A percentile compares a stretch with the other conserved stretches of the same genome.
Evolutionary conservation across 2,888 invertebrate genomes (phyloP).

Genomic region (Lysandra coridon): DNA sequence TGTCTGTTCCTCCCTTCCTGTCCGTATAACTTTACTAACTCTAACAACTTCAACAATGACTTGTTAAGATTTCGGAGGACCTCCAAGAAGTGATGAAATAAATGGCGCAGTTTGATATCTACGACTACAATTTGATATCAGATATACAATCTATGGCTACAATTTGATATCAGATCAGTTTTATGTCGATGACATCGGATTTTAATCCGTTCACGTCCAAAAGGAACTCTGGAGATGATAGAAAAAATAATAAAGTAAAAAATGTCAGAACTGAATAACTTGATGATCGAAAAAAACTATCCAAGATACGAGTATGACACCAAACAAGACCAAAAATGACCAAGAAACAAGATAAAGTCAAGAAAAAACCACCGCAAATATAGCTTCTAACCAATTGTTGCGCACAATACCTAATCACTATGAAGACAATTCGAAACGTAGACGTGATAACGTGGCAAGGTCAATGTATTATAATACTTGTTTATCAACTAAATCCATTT

Average conservation of each 20-base stretch:
- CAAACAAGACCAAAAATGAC: background rate
- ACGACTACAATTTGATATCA: background rate
- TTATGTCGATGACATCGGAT: background rate
- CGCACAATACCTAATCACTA: conserved; percentile 11
- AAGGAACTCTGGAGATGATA: background rate
- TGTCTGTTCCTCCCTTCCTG: conserved; percentile 24
- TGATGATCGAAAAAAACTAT: too few relatives aligned
- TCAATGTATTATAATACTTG: conserved; percentile 67
- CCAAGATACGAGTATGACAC: too few relatives aligned
- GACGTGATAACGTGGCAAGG: conserved; percentile 59
- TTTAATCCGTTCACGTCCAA: background rate
- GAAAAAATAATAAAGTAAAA: background rate
- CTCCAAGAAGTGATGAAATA: background rate
- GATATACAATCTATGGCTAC: too few relatives aligned
- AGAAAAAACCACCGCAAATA: background rate
- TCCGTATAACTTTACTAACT: conserved; percentile 3
- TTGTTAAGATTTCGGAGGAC: background rate
- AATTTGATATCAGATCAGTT: background rate
- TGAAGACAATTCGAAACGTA: conserved; percentile 36
- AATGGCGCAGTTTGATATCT: background rate
- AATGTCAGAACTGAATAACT: too few relatives aligned
- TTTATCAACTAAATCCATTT: conserved; percentile 50
- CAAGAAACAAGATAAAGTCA: background rate
- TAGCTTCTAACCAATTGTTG: background rate
- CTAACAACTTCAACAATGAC: background rate